Base-by-base conservation (phyloP, 2,888 invertebrate genomes). In the Megalurothrips usitatus region DNA sequence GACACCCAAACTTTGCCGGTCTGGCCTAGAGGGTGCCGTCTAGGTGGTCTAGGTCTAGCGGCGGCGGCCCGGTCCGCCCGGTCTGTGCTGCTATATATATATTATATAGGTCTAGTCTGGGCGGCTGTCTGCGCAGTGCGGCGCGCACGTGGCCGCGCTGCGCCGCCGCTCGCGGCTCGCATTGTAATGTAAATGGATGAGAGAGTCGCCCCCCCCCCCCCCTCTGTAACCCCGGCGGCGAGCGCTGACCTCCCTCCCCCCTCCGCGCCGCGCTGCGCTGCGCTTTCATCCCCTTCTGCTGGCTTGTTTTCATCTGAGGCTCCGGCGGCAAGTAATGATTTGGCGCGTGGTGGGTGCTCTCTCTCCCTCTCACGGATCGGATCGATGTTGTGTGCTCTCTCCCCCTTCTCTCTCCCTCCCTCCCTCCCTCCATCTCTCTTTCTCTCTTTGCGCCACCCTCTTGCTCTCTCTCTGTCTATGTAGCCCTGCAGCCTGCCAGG, bases 201-300 rank as follows among this genome's bases (percentile, higher is more conserved):
- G 34, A 6, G 58, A 58, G 58, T 58, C 23, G 68, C 68, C 68
- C 26, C 8, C 68, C 68, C 68, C 68, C 23, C 68, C 68, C 68
- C 68, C 58, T 58, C 26, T 26, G 9, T 17, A n/a, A 6, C 58
- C 19, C 58, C 6, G 14, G 11, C 12, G 12, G 58, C 58, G 58
- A n/a, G 58, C 19, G 58, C 19, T 58, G 58, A 58, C 58, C 58
- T 26, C 11, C 68, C 68, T 1, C 10, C 68, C 68, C 23, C 49
- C 78, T 49, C 52, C 49, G 14, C 49, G 79, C 80, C 48, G 58
- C 47, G 80, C 23, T 81, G 79, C 63, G 75, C 80, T 78, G 80
- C 79, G 68, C 78, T 43, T 47, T 82, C 63, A 79, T 79, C 78
- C 78, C 81, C 82, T 82, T 83, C 81, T 81, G 82, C 79, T n/a